These are phyloP conservation scores for Archips xylosteana DNA, from an alignment of 2,888 invertebrate species.

Conservation along the genomic window DNA sequence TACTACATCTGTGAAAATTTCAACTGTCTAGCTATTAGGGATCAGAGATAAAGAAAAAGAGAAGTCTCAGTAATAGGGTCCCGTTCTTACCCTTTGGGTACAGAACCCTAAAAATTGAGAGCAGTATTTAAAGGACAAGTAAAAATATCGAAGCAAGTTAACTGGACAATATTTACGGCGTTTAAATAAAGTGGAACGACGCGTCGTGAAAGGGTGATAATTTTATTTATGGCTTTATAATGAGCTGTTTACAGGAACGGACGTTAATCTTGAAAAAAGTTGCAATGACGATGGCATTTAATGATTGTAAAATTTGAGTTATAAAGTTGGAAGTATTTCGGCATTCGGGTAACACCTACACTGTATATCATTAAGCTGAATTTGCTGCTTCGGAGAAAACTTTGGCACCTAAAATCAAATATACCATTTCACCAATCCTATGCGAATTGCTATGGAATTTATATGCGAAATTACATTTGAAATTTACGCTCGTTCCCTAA, in stretches of 20 bases:
- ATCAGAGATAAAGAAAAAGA: too few species aligned
- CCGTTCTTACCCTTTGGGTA: too few species aligned
- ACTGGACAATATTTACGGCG: slow-evolving; percentile 73
- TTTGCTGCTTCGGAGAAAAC: too few species aligned
- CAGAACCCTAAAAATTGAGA: neutral
- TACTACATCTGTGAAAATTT: too few species aligned
- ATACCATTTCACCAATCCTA: too few species aligned
- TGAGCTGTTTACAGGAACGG: slow-evolving; percentile 73
- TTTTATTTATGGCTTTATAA: slow-evolving; percentile 84
- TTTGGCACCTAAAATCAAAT: too few species aligned
- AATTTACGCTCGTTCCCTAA: too few species aligned
- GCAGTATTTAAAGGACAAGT: slow-evolving; percentile 37
- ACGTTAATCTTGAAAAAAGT: slow-evolving; percentile 42
- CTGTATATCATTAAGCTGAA: neutral
- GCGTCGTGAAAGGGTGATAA: slow-evolving; percentile 76
- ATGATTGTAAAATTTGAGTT: slow-evolving; percentile 4
- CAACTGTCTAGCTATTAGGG: too few species aligned
- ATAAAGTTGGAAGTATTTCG: neutral
- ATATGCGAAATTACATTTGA: too few species aligned
- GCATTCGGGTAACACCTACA: neutral
- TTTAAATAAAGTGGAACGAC: slow-evolving; percentile 67
- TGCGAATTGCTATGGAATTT: too few species aligned
- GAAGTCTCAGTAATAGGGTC: too few species aligned
- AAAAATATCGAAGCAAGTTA: slow-evolving; percentile 56
- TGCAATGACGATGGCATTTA: neutral